Evolutionary conservation across 1,140 invertebrate species (phyloP).

Genomic region (Mactra quadrangularis): DNA sequence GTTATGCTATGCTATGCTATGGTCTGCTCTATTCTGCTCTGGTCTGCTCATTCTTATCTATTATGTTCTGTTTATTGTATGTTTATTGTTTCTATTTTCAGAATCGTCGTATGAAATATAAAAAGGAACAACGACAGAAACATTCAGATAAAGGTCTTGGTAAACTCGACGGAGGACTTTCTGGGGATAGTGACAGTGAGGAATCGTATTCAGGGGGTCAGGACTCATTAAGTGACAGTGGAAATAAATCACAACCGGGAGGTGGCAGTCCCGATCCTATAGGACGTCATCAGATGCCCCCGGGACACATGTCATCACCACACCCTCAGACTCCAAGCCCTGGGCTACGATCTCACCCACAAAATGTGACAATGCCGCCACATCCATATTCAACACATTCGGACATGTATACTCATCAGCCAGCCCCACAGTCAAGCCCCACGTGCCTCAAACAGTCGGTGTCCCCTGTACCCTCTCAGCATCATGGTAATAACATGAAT

Average conservation of each 20-base stretch:
- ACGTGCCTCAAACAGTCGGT: slow-evolving; percentile 63
- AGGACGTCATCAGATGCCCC: slow-evolving; percentile 43
- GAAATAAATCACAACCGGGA: slow-evolving; percentile 63
- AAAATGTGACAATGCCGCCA: slow-evolving; percentile 55
- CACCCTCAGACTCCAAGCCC: slow-evolving; percentile 63
- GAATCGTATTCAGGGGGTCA: slow-evolving; percentile 67
- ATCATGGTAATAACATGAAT: slow-evolving; percentile 49
- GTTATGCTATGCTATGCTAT: no score
- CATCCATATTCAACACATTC: slow-evolving; percentile 25
- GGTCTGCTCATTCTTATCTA: no score
- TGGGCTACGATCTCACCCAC: slow-evolving; percentile 55
- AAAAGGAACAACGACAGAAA: slow-evolving; percentile 96
- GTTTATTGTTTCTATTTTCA: slow-evolving; percentile 76
- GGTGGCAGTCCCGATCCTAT: slow-evolving; percentile 48
- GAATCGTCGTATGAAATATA: slow-evolving; percentile 99
- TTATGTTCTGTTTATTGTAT: no score
- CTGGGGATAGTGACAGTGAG: slow-evolving; percentile 71
- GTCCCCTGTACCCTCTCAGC: slow-evolving; percentile 55
- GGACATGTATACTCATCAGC: slow-evolving; percentile 58
- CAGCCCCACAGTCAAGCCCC: slow-evolving; percentile 63
- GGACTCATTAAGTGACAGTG: slow-evolving; percentile 67
- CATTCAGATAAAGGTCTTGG: slow-evolving; percentile 88
- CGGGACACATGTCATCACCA: slow-evolving; percentile 40
- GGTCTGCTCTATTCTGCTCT: no score
- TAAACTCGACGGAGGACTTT: slow-evolving; percentile 66